A percentile compares a stretch with the other conserved stretches of the same genome.
These are phyloP conservation scores for Hylaeus anthracinus DNA, from an alignment of 1,140 invertebrate species.

Conservation along the genomic window DNA sequence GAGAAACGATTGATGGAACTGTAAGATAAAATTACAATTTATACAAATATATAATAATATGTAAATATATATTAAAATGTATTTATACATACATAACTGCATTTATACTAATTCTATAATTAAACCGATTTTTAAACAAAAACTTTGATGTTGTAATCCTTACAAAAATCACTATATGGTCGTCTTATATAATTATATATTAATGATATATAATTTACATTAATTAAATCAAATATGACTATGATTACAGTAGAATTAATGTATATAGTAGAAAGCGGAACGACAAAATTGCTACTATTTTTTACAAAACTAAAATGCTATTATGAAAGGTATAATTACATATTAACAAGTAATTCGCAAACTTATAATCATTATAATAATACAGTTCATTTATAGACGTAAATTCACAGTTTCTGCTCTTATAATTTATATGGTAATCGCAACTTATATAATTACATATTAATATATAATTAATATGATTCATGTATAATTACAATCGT, in stretches of 20 bases:
- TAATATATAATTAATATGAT: constrained; percentile 36
- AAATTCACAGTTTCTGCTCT: constrained; percentile 39
- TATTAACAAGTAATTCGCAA: constrained; percentile 47
- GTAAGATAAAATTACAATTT: constrained; percentile 46
- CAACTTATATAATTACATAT: constrained; percentile 42
- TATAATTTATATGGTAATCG: constrained; percentile 20
- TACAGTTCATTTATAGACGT: constrained; percentile 34
- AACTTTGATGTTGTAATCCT: neutral
- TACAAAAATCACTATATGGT: constrained; percentile 21
- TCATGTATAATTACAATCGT: constrained; percentile 44
- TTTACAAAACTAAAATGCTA: constrained; percentile 44
- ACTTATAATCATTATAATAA: constrained; percentile 38
- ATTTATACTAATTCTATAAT: constrained; percentile 18
- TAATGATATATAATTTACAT: constrained; percentile 47
- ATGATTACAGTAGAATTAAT: constrained; percentile 14
- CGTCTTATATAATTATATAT: constrained; percentile 31
- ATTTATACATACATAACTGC: constrained; percentile 49
- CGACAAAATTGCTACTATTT: constrained; percentile 40
- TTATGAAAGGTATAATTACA: constrained; percentile 39
- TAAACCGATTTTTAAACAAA: constrained; percentile 18
- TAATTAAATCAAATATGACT: constrained; percentile 25
- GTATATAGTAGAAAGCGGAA: constrained; percentile 22
- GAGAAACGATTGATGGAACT: constrained; percentile 28
- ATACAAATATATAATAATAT: constrained; percentile 46
- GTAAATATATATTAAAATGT: constrained; percentile 48